Evolutionary conservation across 2,113 vertebrate genomes (phyloP).

Genomic region (Noturus placidus): DNA sequence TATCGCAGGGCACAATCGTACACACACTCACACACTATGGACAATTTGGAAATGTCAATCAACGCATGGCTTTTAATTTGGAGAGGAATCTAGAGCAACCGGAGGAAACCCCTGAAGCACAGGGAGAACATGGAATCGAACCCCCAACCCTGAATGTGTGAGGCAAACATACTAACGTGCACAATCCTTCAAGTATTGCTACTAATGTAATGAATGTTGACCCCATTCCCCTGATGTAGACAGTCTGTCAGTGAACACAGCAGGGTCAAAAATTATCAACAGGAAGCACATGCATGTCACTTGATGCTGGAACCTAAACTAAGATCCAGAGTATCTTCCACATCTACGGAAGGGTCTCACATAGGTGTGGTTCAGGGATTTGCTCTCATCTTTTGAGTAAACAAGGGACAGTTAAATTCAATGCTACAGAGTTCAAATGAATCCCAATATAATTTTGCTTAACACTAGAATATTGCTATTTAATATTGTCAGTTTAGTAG

Average conservation of each 20-base stretch:
- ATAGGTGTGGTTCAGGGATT: neutral
- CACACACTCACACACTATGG: too few species aligned
- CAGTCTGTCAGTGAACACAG: constrained; percentile 52
- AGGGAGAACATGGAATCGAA: too few species aligned
- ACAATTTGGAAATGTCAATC: too few species aligned
- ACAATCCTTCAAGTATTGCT: neutral
- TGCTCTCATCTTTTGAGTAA: neutral
- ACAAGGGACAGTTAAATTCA: neutral
- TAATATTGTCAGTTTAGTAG: neutral
- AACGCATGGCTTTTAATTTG: too few species aligned
- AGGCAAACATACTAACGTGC: too few species aligned
- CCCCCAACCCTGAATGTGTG: too few species aligned
- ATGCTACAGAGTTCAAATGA: neutral
- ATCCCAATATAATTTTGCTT: neutral
- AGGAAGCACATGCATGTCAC: constrained; percentile 62
- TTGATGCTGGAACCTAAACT: constrained; percentile 58
- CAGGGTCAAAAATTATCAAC: constrained; percentile 63
- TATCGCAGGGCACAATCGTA: too few species aligned
- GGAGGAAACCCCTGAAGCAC: too few species aligned
- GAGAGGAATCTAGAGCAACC: too few species aligned
- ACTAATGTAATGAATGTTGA: constrained; percentile 40
- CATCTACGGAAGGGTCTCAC: constrained; percentile 21
- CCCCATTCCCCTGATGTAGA: constrained; percentile 59
- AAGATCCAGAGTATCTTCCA: constrained; percentile 46
- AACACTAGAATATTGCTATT: neutral